These are phyloP conservation scores for Sylvietta virens DNA, from an alignment of 2,113 vertebrate genomes.

Conservation along the genomic window DNA sequence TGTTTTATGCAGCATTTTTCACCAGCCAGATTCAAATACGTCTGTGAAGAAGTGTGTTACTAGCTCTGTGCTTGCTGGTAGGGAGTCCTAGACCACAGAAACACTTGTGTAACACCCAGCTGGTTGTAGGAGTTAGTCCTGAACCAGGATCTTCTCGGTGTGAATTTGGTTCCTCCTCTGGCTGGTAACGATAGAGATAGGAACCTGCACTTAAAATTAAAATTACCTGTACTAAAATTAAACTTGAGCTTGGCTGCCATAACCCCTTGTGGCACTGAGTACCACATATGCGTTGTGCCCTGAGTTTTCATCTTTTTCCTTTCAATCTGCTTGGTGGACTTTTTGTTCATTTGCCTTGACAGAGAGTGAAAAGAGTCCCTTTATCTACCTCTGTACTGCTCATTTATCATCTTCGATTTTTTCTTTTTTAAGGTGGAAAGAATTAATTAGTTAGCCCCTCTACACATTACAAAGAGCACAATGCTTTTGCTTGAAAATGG, in stretches of 20 bases:
- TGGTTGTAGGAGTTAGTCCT: not conserved
- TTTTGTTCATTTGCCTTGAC: not conserved
- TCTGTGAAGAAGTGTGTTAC: not conserved
- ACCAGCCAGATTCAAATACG: not conserved
- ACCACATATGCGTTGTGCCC: not conserved
- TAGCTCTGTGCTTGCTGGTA: not conserved
- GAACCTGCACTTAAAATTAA: not conserved
- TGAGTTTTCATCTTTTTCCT: not conserved
- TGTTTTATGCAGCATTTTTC: not conserved
- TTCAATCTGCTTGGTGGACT: not conserved
- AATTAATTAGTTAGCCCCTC: not conserved
- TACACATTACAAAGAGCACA: not conserved
- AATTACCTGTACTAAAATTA: not conserved
- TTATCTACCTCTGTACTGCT: not conserved
- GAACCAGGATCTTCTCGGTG: not conserved
- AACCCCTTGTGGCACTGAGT: fast-evolving
- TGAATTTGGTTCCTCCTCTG: not conserved
- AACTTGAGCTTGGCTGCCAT: not conserved
- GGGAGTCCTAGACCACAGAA: not conserved
- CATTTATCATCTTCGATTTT: not conserved
- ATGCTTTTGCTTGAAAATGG: not conserved
- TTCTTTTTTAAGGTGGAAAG: not conserved
- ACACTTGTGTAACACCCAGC: not conserved
- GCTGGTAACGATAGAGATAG: not conserved
- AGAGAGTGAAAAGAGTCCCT: not conserved